Evolutionary conservation across 2,888 invertebrate genomes (phyloP), one percentile per base, ranked within the genome.

Genomic region (Anarsia innoxiella): DNA sequence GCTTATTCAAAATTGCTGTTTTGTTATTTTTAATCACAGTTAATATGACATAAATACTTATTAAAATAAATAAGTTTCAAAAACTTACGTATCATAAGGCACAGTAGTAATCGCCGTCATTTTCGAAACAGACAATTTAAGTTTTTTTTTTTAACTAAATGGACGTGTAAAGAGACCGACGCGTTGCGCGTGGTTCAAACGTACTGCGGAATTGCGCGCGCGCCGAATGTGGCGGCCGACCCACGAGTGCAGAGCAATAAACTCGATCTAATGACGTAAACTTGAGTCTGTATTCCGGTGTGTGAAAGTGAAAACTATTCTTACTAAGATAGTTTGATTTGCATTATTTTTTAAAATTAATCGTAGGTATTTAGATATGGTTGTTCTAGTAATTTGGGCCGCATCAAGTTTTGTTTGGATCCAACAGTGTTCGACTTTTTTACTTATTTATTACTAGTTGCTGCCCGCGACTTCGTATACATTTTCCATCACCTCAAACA

Each of bases 21-120:
- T 3, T 19, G 8, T 19, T 5, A 19, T 19, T 5, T 19, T 25
- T 25, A n/a, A 25, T 3, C 4, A 6, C n/a, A 3, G 25, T 10
- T 25, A 25, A 25, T 5, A 8, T 19, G 19, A 19, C 19, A 19
- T 19, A 5, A 25, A 25, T 1, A 23, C 37, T 23, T 27, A 25
- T 16, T 37, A 10, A 19, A 25, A 23, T n/a, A n/a, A n/a, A n/a
- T n/a, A n/a, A n/a, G n/a, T n/a, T n/a, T n/a, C n/a, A n/a, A 34
- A 11, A 42, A 33, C 46, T 46, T 42, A 46, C 46, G 44, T 44
- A 25, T 46, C 46, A 33, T 46, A 46, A n/a, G 46, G 42, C 15
- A 44, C 41, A 9, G 42, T 30, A 19, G 39, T 40, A 13, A 30
- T 25, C 27, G 28, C 31, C 10, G 19, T 38, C 29, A 36, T 40